Percentiles rank a stretch among this genome's conserved stretches.
Conservation (phyloP, 2,113 vertebrate genomes). For the Prunella himalayana region DNA sequence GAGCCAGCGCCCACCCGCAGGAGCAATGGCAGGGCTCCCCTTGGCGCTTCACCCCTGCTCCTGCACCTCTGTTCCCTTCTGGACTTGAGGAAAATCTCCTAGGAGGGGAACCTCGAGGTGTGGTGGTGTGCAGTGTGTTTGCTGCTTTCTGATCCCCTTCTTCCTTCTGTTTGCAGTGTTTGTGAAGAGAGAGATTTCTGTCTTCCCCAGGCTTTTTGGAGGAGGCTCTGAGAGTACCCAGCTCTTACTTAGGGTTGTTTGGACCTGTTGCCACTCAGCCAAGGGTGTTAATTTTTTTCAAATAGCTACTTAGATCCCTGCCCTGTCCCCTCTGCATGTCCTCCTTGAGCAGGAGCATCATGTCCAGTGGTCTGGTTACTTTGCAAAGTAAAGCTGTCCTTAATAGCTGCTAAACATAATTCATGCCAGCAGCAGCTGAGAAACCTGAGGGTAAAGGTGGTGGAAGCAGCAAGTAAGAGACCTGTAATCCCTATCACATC, state of each 20-base stretch:
- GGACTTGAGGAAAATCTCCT: too few relatives aligned
- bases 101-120: fast-evolving
- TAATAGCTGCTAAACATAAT: not conserved
- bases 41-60: too few relatives aligned
- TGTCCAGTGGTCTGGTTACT: not conserved
- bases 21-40: not conserved
- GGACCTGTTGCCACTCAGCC: not conserved
- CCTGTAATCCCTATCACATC: too few relatives aligned
- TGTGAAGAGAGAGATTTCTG: not conserved
- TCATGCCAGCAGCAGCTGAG: not conserved
- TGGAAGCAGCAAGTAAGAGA: not conserved
- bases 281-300: not conserved
- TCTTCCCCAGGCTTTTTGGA: not conserved
- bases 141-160: not conserved
- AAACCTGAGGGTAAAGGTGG: not conserved
- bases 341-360: not conserved
- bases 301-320: not conserved
- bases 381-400: not conserved
- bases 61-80: fast-evolving
- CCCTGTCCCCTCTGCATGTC: not conserved
- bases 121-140: fast-evolving
- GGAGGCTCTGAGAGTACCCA: not conserved
- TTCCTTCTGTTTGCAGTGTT: not conserved
- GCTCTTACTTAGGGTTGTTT: not conserved
- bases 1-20: not conserved